These are phyloP conservation scores for Salpingus planirostris DNA, from an alignment of 2,888 invertebrate species.

Conservation along the genomic window DNA sequence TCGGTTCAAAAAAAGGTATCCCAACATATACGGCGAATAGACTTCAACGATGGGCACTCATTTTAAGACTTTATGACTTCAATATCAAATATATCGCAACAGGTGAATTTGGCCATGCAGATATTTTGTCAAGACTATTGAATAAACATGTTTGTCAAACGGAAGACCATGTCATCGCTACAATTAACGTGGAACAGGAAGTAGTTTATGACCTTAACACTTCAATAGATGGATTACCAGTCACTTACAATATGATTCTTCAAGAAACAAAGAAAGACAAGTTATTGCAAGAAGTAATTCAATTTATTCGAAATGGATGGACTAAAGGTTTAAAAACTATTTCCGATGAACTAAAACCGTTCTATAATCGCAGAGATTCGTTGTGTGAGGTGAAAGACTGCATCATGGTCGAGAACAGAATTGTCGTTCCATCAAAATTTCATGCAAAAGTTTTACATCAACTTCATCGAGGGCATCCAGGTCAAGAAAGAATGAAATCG, in stretches of 20 bases:
- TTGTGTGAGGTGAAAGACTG: neutral
- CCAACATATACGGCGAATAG: slow-evolving; percentile 16
- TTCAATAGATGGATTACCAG: neutral
- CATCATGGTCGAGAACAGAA: neutral
- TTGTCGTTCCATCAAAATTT: neutral
- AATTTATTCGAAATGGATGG: neutral
- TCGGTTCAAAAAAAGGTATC: slow-evolving; percentile 25
- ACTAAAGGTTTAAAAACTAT: neutral
- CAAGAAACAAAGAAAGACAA: neutral
- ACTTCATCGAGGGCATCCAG: neutral
- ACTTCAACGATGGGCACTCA: slow-evolving; percentile 19
- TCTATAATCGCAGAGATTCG: neutral
- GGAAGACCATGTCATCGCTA: neutral
- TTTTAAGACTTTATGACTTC: slow-evolving; percentile 18
- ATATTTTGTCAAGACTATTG: slow-evolving; percentile 18
- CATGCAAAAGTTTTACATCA: neutral
- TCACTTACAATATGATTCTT: neutral
- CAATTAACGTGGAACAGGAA: neutral
- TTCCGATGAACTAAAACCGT: neutral
- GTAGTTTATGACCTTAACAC: no score
- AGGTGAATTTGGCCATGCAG: slow-evolving; percentile 18
- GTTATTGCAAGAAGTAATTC: neutral
- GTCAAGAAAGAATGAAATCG: neutral
- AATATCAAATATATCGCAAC: slow-evolving; percentile 18
- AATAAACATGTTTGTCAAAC: slow-evolving; percentile 8